phyloP scores from a whole-genome alignment of 2,797 vertebrate species.

The Dendrocincla fuliginosa region DNA sequence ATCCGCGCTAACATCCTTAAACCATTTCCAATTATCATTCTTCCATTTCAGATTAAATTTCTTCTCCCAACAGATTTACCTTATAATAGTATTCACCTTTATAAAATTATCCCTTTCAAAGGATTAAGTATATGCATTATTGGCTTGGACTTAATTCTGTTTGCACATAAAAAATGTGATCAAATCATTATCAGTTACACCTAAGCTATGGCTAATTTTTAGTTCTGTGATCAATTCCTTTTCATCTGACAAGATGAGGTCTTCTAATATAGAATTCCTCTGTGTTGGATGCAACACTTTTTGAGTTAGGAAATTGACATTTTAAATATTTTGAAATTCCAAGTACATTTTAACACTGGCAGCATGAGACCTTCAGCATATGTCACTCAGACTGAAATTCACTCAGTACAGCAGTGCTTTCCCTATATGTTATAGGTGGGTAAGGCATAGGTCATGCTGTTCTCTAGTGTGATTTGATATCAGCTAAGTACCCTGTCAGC shows the following conservation, averaged over 20 bases:
- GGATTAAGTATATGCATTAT: background rate
- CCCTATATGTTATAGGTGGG: background rate
- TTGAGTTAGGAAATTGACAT: background rate
- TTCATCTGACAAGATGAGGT: slow-evolving; percentile 24
- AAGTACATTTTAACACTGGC: slow-evolving; percentile 4
- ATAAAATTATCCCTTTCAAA: background rate
- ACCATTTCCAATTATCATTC: background rate
- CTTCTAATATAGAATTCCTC: background rate
- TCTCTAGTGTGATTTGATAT: slow-evolving; percentile 44
- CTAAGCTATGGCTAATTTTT: background rate
- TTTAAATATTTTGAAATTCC: slow-evolving; percentile 34
- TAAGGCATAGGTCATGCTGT: slow-evolving; percentile 2
- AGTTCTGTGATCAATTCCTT: slow-evolving; percentile 33
- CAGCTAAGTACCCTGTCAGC: slow-evolving; percentile 59
- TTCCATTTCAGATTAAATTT: background rate
- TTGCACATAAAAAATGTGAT: slow-evolving; percentile 5
- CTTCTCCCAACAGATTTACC: background rate
- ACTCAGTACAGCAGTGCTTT: background rate
- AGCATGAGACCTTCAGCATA: background rate
- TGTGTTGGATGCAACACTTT: background rate
- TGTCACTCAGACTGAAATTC: background rate
- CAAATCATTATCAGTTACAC: background rate
- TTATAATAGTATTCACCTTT: background rate
- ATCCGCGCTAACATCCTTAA: background rate
- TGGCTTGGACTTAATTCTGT: slow-evolving; percentile 27